Evolutionary conservation across 2,797 vertebrate species (phyloP).

Genomic region (Tolypeutes matacus): DNA sequence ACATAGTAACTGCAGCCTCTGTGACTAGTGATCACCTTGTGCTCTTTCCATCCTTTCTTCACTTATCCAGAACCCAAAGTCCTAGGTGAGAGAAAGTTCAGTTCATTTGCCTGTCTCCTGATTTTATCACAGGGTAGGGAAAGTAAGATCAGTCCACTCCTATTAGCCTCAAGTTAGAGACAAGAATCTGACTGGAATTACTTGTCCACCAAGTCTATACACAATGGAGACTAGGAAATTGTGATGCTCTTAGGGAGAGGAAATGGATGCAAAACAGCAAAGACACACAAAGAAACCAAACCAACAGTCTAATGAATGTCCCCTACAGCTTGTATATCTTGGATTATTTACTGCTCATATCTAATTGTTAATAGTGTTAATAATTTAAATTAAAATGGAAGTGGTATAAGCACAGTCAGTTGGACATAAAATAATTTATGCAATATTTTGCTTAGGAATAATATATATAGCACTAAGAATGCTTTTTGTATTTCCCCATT

Average conservation of each 20-base stretch:
- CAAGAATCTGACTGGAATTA: background rate
- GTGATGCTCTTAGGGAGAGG: background rate
- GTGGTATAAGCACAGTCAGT: background rate
- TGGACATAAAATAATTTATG: constrained; percentile 3
- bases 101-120: background rate
- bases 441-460: background rate
- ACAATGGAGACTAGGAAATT: background rate
- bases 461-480: background rate
- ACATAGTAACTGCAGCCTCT: background rate
- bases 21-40: background rate
- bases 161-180: background rate
- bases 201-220: background rate
- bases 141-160: background rate
- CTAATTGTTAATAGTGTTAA: background rate
- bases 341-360: background rate
- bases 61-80: background rate
- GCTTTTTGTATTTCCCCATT: background rate
- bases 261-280: constrained; percentile 1
- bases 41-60: background rate
- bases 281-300: background rate
- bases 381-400: background rate
- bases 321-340: background rate
- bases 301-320: background rate
- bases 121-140: background rate
- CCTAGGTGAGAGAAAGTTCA: background rate